These are phyloP conservation scores for Luperina testacea DNA, from an alignment of 2,888 invertebrate species.

Conservation along the genomic window DNA sequence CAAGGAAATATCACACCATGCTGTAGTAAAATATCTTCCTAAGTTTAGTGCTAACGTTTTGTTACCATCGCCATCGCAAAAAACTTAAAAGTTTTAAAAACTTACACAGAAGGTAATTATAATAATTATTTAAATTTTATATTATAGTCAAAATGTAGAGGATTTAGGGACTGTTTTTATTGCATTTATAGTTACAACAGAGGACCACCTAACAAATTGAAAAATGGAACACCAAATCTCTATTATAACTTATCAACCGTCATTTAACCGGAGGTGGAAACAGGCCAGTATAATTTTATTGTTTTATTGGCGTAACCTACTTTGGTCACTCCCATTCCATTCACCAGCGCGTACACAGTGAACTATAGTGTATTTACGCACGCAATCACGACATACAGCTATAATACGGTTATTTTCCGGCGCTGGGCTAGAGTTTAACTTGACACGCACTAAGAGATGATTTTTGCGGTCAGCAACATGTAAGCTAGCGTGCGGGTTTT, in stretches of 20 bases:
- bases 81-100: not conserved
- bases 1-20: constrained; percentile 1
- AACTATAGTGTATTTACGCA: constrained; percentile 14
- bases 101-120: not conserved
- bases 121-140: not conserved
- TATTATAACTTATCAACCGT: not conserved
- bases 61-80: not conserved
- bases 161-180: not conserved
- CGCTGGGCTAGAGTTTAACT: not conserved
- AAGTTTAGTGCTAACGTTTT: not conserved
- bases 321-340: constrained; percentile 10
- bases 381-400: constrained; percentile 10
- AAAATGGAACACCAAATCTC: not conserved
- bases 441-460: not conserved
- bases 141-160: not conserved
- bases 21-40: constrained; percentile 9
- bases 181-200: not conserved
- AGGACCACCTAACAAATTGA: no score
- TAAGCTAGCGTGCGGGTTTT: not conserved
- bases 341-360: not conserved
- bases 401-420: constrained; percentile 5
- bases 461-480: not conserved
- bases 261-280: not conserved
- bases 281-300: not conserved
- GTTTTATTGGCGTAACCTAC: constrained; percentile 18